Percentiles rank a stretch among this genome's conserved stretches.
Conservation (phyloP, 2,888 invertebrate genomes). For the Xanthia icteritia region DNA sequence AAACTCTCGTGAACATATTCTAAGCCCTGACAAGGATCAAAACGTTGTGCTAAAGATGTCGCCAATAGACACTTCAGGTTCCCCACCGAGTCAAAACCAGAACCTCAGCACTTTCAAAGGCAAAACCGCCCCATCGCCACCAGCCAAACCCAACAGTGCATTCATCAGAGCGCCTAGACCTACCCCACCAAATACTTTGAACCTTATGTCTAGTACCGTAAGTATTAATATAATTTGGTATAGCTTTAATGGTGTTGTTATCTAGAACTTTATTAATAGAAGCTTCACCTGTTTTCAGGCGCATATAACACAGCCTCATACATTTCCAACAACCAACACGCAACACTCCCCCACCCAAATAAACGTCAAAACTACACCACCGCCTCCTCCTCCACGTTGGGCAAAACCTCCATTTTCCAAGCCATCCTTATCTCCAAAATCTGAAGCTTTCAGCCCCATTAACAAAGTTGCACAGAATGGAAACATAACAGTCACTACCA, state of each 20-base stretch:
- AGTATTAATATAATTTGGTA: constrained; percentile 68
- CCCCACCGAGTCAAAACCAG: constrained; percentile 86
- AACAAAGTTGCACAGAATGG: constrained; percentile 90
- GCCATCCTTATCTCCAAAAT: constrained; percentile 86
- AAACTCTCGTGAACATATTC: constrained; percentile 82
- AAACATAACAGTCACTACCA: constrained; percentile 96
- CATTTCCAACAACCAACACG: constrained; percentile 84
- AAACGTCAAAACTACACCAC: constrained; percentile 91
- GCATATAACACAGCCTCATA: constrained; percentile 89
- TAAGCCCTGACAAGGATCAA: constrained; percentile 88
- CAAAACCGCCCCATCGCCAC: constrained; percentile 89
- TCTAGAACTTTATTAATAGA: constrained; percentile 75
- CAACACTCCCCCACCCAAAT: constrained; percentile 85
- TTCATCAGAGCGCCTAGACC: constrained; percentile 93
- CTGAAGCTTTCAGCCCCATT: constrained; percentile 87
- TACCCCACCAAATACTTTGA: constrained; percentile 95
- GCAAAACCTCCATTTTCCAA: constrained; percentile 93
- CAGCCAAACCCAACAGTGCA: constrained; percentile 85
- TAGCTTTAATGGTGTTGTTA: constrained; percentile 73
- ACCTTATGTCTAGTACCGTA: constrained; percentile 92
- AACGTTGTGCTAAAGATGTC: constrained; percentile 94
- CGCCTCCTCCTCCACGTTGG: constrained; percentile 96
- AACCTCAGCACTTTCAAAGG: constrained; percentile 93
- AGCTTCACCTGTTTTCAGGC: constrained; percentile 88
- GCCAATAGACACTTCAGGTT: constrained; percentile 90